Base-by-base conservation (phyloP, 2,888 invertebrate species). In the Argyresthia goedartella region DNA sequence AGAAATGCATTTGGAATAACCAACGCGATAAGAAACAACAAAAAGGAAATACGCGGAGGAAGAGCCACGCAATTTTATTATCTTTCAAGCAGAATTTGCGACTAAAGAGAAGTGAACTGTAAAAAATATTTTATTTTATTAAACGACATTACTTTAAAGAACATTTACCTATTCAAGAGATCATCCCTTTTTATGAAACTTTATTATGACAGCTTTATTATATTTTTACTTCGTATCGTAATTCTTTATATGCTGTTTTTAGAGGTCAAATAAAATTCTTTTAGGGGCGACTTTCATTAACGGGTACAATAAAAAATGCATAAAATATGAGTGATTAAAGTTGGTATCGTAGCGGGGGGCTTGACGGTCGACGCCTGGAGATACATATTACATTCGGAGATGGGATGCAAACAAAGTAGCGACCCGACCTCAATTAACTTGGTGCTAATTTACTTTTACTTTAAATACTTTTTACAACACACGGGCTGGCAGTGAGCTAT, bases 291-390 rank as follows among this genome's bases (percentile, higher is more conserved):
- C 67, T 74, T 76, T 75, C 69, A 76, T 76, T 76, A 76, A 66
- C 62, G 70, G 62, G 63, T 62, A 70, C 67, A 71, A 73, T 80
- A 80, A 81, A 80, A 76, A 63, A 63, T 69, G 65, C 73, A 81
- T 81, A 81, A 45, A 81, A 81, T 73, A 69, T 73, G 73, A 77
- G 71, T 76, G 77, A 84, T 81, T 76, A 78, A 79, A 72, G 76
- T 65, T 72, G 74, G 73, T 69, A 71, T 69, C 76, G 60, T 68
- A 60, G 73, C 74, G 63, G 77, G 76, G 65, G 76, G 72, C 58
- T 60, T 61, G 56, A 51, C 41, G n/a, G 44, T 44, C n/a, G 44
- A 13, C 14, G 36, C 39, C 36, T 33, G 47, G 61, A 70, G 69
- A 69, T 65, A n/a, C n/a, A n/a, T n/a, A 75, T 73, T 69, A 71